Percentiles rank a stretch among this genome's conserved stretches.
These are phyloP conservation scores for Drosophila orena DNA, from an alignment of 1,140 invertebrate genomes.

Conservation along the genomic window DNA sequence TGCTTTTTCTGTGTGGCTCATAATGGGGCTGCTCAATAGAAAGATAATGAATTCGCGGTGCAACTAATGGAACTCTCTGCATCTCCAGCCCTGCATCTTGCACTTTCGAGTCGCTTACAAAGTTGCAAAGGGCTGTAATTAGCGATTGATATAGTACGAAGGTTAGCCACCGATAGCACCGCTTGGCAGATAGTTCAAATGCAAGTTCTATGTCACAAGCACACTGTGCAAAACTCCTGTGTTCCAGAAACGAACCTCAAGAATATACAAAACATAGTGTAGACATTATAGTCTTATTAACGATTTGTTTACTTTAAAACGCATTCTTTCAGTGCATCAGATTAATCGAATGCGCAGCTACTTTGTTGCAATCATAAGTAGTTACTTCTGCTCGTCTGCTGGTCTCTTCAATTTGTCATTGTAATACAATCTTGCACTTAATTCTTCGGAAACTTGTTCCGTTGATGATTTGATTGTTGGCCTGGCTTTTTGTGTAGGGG, in stretches of 20 bases:
- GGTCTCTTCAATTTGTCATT: conserved; percentile 39
- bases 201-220: not conserved
- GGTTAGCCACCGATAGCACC: conserved; percentile 18
- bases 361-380: conserved; percentile 51
- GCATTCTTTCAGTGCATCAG: not conserved
- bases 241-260: not conserved
- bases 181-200: conserved; percentile 7
- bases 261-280: no score
- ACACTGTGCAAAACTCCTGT: not conserved
- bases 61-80: conserved; percentile 30
- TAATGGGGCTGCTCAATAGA: conserved; percentile 49
- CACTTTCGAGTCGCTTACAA: not conserved
- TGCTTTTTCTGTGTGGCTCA: conserved; percentile 20
- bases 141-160: conserved; percentile 38
- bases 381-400: conserved; percentile 16
- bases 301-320: not conserved
- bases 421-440: conserved; percentile 53
- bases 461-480: conserved; percentile 42
- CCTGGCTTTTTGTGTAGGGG: conserved; percentile 5
- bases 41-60: conserved; percentile 40
- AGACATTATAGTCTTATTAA: no score
- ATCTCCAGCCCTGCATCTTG: no score
- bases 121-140: conserved; percentile 30
- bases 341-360: conserved; percentile 9
- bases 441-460: conserved; percentile 29